These are phyloP conservation scores for Glandiceps talaboti DNA, from an alignment of 53 echinoderm and acorn worm genomes.

Conservation along the genomic window DNA sequence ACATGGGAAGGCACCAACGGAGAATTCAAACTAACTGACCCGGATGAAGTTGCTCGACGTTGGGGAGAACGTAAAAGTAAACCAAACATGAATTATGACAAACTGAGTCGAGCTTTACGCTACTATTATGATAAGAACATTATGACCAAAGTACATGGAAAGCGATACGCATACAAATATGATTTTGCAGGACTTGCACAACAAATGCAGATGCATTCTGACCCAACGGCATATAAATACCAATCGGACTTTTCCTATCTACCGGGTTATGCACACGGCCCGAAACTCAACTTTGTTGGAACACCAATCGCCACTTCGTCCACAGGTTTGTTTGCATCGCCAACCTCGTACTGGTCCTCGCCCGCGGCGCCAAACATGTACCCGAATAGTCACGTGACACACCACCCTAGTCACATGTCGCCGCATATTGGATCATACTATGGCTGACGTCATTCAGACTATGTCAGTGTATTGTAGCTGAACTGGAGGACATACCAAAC, in stretches of 20 bases:
- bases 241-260: conserved; percentile 86
- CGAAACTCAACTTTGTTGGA: conserved; percentile 82
- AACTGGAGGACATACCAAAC: too few species aligned
- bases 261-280: conserved; percentile 45
- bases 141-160: conserved; percentile 99
- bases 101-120: conserved; percentile 87
- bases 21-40: conserved; percentile 99
- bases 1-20: conserved; percentile 99
- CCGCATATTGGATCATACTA: conserved; percentile 97
- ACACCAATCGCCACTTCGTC: conserved; percentile 68
- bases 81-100: conserved; percentile 99
- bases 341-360: conserved; percentile 94
- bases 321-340: conserved; percentile 86
- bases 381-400: conserved; percentile 95
- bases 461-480: too few species aligned
- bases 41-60: conserved; percentile 91
- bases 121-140: conserved; percentile 99
- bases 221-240: conserved; percentile 90
- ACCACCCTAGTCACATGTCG: conserved; percentile 95
- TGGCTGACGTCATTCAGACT: too few species aligned
- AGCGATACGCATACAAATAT: conserved; percentile 97
- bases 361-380: conserved; percentile 86
- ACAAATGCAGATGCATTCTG: conserved; percentile 94
- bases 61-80: conserved; percentile 98
- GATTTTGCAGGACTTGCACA: conserved; percentile 97